These are phyloP conservation scores for Cheracebus regulus DNA, from an alignment of 2,797 vertebrate genomes.

Conservation along the genomic window DNA sequence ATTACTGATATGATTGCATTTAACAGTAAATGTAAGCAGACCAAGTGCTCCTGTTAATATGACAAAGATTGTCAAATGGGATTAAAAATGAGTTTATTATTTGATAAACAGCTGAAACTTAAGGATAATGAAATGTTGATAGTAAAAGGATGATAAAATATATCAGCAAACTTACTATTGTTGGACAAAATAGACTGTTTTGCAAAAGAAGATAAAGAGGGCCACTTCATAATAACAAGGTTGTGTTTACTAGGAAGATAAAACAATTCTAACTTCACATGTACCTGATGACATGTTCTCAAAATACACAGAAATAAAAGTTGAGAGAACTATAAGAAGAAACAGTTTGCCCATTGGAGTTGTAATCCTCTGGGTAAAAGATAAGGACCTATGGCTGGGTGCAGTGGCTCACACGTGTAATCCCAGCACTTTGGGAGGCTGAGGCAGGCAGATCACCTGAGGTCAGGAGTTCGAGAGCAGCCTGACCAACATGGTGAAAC, in stretches of 20 bases:
- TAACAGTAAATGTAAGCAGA: constrained; percentile 36
- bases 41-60: constrained; percentile 1
- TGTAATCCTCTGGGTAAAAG: constrained; percentile 6
- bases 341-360: neutral
- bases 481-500: neutral
- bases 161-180: constrained; percentile 1
- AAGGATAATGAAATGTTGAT: neutral
- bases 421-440: neutral
- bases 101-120: constrained; percentile 21
- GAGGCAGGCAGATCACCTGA: neutral
- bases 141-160: neutral
- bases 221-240: constrained; percentile 33
- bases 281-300: neutral
- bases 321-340: constrained; percentile 37
- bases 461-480: neutral
- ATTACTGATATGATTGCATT: neutral
- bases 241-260: constrained; percentile 24
- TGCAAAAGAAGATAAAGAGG: neutral
- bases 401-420: neutral
- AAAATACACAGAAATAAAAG: constrained; percentile 5
- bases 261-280: neutral
- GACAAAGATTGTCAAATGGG: neutral
- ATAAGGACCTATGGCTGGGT: neutral
- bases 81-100: neutral
- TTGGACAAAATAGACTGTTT: constrained; percentile 32